Evolutionary conservation across 2,888 invertebrate species (phyloP).

Genomic region (Panzeria rudis): DNA sequence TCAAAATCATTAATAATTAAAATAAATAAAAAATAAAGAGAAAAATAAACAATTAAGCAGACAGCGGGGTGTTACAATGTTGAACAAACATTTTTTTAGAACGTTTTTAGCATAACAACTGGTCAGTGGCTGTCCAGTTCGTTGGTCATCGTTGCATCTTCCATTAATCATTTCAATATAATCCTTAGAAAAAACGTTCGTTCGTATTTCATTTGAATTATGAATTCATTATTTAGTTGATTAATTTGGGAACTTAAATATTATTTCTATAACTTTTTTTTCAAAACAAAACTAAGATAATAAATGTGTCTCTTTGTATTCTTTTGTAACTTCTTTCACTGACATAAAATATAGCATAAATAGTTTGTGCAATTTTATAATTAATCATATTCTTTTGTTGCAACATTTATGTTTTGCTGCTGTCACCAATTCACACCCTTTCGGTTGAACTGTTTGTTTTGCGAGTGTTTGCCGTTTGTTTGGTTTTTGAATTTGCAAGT

Average conservation of each 20-base stretch:
- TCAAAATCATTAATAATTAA: constrained; percentile 24
- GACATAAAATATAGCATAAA: neutral
- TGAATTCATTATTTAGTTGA: constrained; percentile 1
- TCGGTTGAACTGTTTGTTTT: constrained; percentile 8
- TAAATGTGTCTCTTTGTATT: neutral
- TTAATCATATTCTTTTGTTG: constrained; percentile 14
- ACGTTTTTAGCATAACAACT: constrained; percentile 12
- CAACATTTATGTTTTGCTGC: constrained; percentile 23
- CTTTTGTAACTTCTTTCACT: neutral
- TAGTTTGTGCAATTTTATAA: neutral
- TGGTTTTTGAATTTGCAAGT: constrained; percentile 50
- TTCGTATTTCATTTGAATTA: constrained; percentile 7
- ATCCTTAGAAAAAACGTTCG: constrained; percentile 24
- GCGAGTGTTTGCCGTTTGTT: constrained; percentile 25
- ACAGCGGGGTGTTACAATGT: constrained; percentile 17
- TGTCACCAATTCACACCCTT: constrained; percentile 11
- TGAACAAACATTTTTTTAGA: constrained; percentile 28
- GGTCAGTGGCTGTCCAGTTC: constrained; percentile 29
- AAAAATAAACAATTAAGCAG: neutral
- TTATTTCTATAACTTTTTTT: neutral
- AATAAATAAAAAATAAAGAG: neutral
- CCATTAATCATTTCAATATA: constrained; percentile 48
- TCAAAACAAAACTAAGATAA: neutral
- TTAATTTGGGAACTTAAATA: neutral
- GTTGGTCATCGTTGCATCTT: neutral